These are phyloP conservation scores for Helogale parvula DNA, from an alignment of 2,113 vertebrate species.

Conservation along the genomic window DNA sequence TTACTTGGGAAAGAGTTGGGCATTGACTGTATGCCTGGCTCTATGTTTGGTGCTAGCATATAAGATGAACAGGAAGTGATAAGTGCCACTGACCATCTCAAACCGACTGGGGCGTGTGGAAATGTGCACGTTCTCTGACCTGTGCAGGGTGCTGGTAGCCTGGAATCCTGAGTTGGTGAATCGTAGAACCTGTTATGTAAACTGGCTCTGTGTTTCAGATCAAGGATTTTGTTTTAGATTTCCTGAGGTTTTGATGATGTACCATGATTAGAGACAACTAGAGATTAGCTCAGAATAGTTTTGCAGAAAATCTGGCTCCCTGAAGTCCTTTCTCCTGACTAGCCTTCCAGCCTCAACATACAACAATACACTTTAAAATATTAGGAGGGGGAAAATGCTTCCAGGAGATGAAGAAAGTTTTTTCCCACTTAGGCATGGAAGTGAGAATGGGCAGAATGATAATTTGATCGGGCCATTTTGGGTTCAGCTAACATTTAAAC, in stretches of 20 bases:
- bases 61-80: background rate
- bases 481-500: background rate
- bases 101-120: background rate
- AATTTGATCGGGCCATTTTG: background rate
- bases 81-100: background rate
- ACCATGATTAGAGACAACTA: background rate
- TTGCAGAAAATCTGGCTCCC: background rate
- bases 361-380: background rate
- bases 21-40: too few relatives aligned
- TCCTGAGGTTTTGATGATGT: constrained; percentile 30
- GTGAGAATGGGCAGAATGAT: background rate
- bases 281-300: constrained; percentile 15
- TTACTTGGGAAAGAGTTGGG: background rate
- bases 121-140: background rate
- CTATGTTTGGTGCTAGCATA: background rate
- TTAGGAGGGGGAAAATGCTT: background rate
- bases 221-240: constrained; percentile 34
- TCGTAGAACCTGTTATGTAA: constrained; percentile 9
- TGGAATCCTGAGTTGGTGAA: background rate
- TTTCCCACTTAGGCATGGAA: background rate
- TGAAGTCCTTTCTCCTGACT: background rate
- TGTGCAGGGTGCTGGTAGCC: background rate
- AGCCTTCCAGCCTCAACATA: background rate
- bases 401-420: background rate
- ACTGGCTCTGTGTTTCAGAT: background rate